phyloP scores from a whole-genome alignment of 2,888 invertebrate species.

The Plebejus anna region DNA sequence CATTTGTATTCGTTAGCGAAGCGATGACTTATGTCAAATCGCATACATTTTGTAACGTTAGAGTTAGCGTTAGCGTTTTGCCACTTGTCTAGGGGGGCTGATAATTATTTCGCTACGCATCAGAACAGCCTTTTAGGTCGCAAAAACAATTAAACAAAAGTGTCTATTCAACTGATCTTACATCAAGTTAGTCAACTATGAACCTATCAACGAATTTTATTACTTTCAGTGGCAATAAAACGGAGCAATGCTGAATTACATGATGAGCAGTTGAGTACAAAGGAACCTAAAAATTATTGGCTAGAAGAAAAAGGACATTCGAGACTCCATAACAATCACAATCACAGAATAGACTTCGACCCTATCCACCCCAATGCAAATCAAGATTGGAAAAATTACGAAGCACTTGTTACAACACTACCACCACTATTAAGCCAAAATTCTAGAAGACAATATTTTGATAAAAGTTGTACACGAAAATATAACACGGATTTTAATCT shows the following conservation, averaged over 20 bases:
- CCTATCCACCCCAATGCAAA: constrained; percentile 39
- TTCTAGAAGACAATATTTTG: constrained; percentile 44
- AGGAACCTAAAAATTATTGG: constrained; percentile 43
- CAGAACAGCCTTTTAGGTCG: neutral
- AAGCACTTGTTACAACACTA: constrained; percentile 41
- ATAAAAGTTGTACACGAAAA: constrained; percentile 50
- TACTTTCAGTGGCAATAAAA: constrained; percentile 38
- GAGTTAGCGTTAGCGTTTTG: too few species aligned
- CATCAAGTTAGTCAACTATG: neutral
- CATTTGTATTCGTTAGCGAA: too few species aligned
- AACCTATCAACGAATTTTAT: neutral
- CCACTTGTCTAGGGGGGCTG: too few species aligned
- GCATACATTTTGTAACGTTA: too few species aligned
- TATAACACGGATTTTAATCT: constrained; percentile 24
- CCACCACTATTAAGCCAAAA: constrained; percentile 39
- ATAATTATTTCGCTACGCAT: neutral
- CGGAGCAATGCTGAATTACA: constrained; percentile 37
- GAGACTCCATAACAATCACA: constrained; percentile 52
- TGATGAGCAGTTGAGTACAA: constrained; percentile 36
- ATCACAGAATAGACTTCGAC: constrained; percentile 41
- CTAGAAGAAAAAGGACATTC: constrained; percentile 55
- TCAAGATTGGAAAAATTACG: constrained; percentile 47
- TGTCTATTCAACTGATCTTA: neutral
- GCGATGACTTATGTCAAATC: too few species aligned
- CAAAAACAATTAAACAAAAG: neutral